Evolutionary conservation across 2,888 invertebrate genomes (phyloP).

Genomic region (Ferdinandea cuprea): DNA sequence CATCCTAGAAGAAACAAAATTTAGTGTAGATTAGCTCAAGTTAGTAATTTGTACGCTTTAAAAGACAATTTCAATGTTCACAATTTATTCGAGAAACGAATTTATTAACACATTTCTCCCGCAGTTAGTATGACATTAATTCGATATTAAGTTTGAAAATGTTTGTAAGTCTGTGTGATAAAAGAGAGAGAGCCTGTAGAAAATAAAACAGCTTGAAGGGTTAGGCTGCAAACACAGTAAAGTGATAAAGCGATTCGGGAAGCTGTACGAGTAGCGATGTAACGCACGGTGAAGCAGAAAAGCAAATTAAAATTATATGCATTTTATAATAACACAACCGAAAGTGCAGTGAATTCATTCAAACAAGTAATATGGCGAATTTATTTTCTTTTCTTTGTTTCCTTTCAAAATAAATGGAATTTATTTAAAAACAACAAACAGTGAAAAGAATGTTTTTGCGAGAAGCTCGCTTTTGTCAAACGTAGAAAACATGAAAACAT

Average conservation of each 20-base stretch:
- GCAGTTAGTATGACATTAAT: neutral
- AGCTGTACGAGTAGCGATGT: too few species aligned
- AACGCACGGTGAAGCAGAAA: too few species aligned
- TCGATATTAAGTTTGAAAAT: conserved; percentile 11
- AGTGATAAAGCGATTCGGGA: neutral
- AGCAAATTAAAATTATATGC: too few species aligned
- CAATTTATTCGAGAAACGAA: conserved; percentile 25
- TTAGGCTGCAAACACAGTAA: conserved; percentile 19
- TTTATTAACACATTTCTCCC: conserved; percentile 8
- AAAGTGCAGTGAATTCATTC: too few species aligned
- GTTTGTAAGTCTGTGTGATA: conserved; percentile 10
- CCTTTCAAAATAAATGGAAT: too few species aligned
- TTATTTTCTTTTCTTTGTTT: too few species aligned
- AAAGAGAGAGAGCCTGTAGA: conserved; percentile 21
- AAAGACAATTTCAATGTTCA: conserved; percentile 25
- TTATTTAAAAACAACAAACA: too few species aligned
- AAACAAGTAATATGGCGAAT: too few species aligned
- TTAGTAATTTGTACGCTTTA: conserved; percentile 29
- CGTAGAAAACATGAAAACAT: too few species aligned
- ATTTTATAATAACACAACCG: too few species aligned
- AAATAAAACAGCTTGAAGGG: conserved; percentile 37
- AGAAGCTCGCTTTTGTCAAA: too few species aligned
- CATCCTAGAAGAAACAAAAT: conserved; percentile 30
- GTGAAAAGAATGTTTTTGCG: too few species aligned
- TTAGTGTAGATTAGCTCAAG: conserved; percentile 15